Conservation (phyloP, 1,140 invertebrate species). For the Triops longicaudatus region DNA sequence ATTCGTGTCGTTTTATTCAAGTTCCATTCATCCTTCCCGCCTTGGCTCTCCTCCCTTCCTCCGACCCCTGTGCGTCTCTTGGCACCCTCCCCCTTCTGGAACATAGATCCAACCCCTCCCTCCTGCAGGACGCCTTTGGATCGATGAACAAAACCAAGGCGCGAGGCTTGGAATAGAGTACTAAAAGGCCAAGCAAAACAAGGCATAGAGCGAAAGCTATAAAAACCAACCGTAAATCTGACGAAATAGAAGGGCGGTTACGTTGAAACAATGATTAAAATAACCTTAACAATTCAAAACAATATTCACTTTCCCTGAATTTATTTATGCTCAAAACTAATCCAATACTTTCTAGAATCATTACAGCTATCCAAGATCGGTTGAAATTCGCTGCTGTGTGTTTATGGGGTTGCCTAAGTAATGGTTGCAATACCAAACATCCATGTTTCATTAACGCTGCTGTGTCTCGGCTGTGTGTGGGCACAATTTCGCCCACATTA, state of each 20-base stretch:
- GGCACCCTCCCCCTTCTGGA: not conserved
- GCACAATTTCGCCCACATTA: too few species aligned
- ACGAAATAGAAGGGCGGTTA: not conserved
- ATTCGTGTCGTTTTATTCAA: not conserved
- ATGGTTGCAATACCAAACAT: too few species aligned
- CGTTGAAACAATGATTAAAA: not conserved
- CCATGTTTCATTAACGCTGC: too few species aligned
- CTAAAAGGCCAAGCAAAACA: slow-evolving; percentile 11
- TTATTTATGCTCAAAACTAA: too few species aligned
- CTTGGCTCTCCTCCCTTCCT: not conserved
- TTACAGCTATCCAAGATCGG: too few species aligned
- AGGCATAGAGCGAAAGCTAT: not conserved
- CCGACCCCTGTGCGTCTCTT: not conserved
- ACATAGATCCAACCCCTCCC: not conserved
- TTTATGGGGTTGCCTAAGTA: too few species aligned
- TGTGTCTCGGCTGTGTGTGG: not conserved
- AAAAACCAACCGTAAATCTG: not conserved
- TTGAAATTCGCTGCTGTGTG: too few species aligned
- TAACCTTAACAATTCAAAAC: not conserved
- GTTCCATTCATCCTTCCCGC: slow-evolving; percentile 12
- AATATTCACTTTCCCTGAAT: not conserved
- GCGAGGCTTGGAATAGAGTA: slow-evolving; percentile 5
- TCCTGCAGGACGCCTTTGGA: slow-evolving; percentile 1
- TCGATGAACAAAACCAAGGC: slow-evolving; percentile 11
- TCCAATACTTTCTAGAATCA: too few species aligned